Base-by-base conservation (phyloP, 23 tunicate species). In the Ciona savignyi region DNA sequence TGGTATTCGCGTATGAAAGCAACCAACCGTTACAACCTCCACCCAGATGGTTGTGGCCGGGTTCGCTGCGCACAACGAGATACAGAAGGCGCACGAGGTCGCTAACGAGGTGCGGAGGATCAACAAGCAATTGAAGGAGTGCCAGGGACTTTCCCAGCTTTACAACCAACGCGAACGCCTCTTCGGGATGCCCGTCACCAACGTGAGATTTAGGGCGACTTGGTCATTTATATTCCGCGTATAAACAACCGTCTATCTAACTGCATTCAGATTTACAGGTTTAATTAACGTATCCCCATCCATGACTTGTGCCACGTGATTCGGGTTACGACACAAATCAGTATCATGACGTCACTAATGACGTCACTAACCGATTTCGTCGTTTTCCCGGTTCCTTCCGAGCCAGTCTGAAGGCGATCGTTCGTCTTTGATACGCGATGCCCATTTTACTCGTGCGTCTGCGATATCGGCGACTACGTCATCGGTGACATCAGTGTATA, bases 41-140 rank as follows among this genome's bases (percentile, higher is more conserved):
- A 42, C 56, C 9, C 56, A 94, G 95, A 94, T 94, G 95, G 77
- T 76, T 62, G 99, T 94, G 2, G 99, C 99, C 64, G 99, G 99
- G 23, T 94, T 94, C 42, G 95, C 95, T 62, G 99, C 99, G 1
- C 94, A 86, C 80, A 79, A 80, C 62, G 99, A 94, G 25, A 84
- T 87, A 67, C 34, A 61, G 34, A 87, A 79, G 34, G 99, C 95
- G 3, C 86, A 84, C 61, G 99, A 94, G 74, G 91, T 94, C 56
- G 86, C 95, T 23, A 94, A 94, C 75, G 99, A 94, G 67, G 99
- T 94, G 27, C 70, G 99, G 19, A 74, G 99, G 25, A 83, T 87
- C 77, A 87, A 86, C 86, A 94, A 94, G 65, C 89, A 83, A 68
- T 72, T 94, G 67, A 94, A 94, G 73, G 99, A 94, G 60, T 84